Conservation (phyloP, 2,888 invertebrate genomes). For the Cantharis lateralis region DNA sequence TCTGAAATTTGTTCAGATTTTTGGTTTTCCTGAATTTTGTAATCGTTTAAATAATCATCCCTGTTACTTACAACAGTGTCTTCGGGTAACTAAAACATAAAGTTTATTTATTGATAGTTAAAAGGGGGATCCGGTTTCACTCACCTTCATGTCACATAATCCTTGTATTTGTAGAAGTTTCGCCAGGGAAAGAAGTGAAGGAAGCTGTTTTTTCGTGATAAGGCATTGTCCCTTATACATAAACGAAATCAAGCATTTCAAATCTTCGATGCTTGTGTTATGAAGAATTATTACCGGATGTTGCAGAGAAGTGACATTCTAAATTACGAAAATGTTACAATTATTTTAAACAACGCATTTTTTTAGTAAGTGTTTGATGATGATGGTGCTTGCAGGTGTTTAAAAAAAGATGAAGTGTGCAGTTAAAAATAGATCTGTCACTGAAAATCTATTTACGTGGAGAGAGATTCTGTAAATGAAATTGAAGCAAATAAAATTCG, state of each 20-base stretch:
- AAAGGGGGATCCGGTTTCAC: conserved; percentile 34
- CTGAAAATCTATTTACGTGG: conserved; percentile 10
- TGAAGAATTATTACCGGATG: conserved; percentile 75
- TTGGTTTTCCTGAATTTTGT: not conserved
- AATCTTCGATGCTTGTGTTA: conserved; percentile 71
- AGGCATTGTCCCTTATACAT: conserved; percentile 90
- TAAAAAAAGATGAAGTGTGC: not conserved
- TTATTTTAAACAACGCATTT: not conserved
- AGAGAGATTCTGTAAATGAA: conserved; percentile 46
- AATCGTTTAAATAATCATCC: not conserved
- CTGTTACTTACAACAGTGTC: not conserved
- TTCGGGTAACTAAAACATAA: conserved; percentile 8
- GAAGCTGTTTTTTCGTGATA: conserved; percentile 78
- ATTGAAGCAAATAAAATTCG: conserved; percentile 45
- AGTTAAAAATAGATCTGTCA: conserved; percentile 21
- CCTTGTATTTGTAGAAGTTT: conserved; percentile 82
- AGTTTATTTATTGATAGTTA: not conserved
- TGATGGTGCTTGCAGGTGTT: not conserved
- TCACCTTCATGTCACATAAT: conserved; percentile 79
- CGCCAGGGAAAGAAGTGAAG: conserved; percentile 76
- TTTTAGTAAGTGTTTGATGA: not conserved
- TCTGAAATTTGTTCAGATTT: not conserved
- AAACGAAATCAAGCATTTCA: conserved; percentile 78
- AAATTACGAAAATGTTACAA: conserved; percentile 29
- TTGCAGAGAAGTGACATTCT: conserved; percentile 72